These are phyloP conservation scores for Megalopta genalis DNA, from an alignment of 1,140 invertebrate species.

Conservation along the genomic window DNA sequence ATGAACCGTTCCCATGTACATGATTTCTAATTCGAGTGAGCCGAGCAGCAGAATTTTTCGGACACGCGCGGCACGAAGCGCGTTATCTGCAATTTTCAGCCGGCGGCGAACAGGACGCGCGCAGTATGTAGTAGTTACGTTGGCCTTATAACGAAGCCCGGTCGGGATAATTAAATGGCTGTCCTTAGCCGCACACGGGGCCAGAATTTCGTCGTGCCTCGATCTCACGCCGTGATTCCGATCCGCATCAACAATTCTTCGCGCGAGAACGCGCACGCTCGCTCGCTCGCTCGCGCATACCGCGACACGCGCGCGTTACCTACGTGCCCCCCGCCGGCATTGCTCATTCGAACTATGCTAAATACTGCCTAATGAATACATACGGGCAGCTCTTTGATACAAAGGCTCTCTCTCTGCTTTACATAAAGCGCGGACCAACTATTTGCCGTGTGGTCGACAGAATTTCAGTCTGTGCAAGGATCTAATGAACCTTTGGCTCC, in stretches of 20 bases:
- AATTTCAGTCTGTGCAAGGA: conserved; percentile 66
- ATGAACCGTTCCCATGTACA: no score
- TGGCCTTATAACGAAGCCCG: conserved; percentile 3
- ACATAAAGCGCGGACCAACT: conserved; percentile 66
- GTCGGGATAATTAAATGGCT: conserved; percentile 5
- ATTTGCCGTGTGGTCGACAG: conserved; percentile 72
- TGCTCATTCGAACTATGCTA: conserved; percentile 60
- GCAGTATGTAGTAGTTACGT: not conserved
- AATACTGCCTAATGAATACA: conserved; percentile 74
- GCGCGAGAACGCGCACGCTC: not conserved
- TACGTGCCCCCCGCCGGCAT: not conserved
- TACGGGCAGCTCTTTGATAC: conserved; percentile 75
- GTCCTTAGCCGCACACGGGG: conserved; percentile 9
- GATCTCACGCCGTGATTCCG: not conserved
- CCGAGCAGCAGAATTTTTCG: no score
- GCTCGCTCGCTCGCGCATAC: not conserved
- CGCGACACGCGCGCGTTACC: not conserved
- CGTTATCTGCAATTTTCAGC: not conserved
- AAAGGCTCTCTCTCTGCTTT: conserved; percentile 68
- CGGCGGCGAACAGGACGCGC: not conserved
- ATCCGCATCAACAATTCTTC: conserved; percentile 49
- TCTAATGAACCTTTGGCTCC: conserved; percentile 68
- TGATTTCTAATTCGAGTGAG: no score
- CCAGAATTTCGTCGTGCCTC: not conserved
- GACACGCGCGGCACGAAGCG: not conserved